Evolutionary conservation across 2,113 vertebrate species (phyloP).

Genomic region (Crypturellus undulatus): DNA sequence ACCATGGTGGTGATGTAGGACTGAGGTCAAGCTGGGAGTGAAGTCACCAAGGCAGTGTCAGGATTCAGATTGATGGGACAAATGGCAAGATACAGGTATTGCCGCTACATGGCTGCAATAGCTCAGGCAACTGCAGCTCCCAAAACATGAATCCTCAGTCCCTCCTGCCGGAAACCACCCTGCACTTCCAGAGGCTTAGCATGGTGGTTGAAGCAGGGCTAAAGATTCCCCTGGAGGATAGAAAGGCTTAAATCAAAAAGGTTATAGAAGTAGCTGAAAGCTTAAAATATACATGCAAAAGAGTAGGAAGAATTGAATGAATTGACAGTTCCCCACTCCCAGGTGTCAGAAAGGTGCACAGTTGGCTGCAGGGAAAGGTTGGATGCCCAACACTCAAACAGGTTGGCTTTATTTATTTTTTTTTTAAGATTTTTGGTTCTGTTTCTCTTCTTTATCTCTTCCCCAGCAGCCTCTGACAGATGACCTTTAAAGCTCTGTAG

Average conservation of each 20-base stretch:
- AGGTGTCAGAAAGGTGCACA: slow-evolving; percentile 37
- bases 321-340: background rate
- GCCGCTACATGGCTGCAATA: background rate
- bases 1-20: background rate
- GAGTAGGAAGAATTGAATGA: background rate
- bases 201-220: background rate
- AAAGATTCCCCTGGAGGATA: fast-evolving
- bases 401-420: background rate
- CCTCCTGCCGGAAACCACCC: fast-evolving
- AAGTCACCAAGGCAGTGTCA: background rate
- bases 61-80: no score
- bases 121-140: background rate
- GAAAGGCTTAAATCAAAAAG: background rate
- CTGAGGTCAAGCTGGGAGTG: background rate
- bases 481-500: slow-evolving; percentile 60
- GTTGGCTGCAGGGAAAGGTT: background rate
- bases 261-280: background rate
- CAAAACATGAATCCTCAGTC: fast-evolving
- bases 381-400: fast-evolving
- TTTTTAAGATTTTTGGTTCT: background rate
- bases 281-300: background rate
- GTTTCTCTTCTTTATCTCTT: slow-evolving; percentile 66
- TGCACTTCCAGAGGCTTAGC: fast-evolving
- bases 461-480: slow-evolving; percentile 64
- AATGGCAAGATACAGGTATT: fast-evolving